These are phyloP conservation scores for Ctenopoma kingsleyae DNA, from an alignment of 2,797 vertebrate genomes.

Conservation along the genomic window DNA sequence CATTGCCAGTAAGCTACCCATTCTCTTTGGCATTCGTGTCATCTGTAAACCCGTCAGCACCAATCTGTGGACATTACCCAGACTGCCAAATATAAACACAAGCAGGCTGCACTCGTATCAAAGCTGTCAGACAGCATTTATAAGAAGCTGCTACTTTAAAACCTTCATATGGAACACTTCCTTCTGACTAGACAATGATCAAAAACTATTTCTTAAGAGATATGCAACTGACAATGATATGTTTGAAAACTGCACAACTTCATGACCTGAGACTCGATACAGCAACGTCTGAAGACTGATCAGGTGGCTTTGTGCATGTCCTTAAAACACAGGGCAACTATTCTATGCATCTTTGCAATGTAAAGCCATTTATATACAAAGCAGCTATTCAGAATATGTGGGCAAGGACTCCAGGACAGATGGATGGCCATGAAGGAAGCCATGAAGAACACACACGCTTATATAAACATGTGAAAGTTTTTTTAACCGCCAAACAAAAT, in stretches of 20 bases:
- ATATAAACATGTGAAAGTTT: conserved; percentile 7
- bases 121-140: conserved; percentile 64
- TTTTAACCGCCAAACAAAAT: background rate
- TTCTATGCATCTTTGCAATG: conserved; percentile 17
- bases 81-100: conserved; percentile 71
- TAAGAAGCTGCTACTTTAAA: conserved; percentile 49
- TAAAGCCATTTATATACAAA: conserved; percentile 28
- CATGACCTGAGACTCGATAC: background rate
- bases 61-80: conserved; percentile 68
- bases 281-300: background rate
- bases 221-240: conserved; percentile 1
- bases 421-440: conserved; percentile 9
- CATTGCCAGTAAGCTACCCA: conserved; percentile 39
- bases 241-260: conserved; percentile 5
- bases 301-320: conserved; percentile 2
- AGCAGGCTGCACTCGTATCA: conserved; percentile 41
- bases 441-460: background rate
- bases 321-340: conserved; percentile 26
- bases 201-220: conserved; percentile 9
- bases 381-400: conserved; percentile 26
- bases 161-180: conserved; percentile 42
- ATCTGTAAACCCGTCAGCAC: conserved; percentile 71
- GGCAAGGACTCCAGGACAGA: conserved; percentile 12
- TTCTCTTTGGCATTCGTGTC: conserved; percentile 65
- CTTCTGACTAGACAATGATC: conserved; percentile 14